Conservation (phyloP, 1,140 invertebrate species). For the Tyrophagus putrescentiae region DNA sequence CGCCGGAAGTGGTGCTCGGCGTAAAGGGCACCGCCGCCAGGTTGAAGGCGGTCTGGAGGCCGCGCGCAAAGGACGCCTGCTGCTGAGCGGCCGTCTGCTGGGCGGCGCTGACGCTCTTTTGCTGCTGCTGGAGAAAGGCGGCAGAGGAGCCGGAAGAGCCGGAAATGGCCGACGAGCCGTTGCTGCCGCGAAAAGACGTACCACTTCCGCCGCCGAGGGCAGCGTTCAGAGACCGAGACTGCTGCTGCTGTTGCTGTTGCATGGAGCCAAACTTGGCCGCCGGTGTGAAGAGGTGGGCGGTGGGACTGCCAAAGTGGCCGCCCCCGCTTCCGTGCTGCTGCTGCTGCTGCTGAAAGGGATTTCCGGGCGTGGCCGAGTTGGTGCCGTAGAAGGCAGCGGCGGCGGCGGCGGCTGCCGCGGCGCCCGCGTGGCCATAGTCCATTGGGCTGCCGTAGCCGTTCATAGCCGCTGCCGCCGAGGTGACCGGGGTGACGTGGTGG, state of each 20-base stretch:
- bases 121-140: not conserved
- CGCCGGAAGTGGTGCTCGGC: not conserved
- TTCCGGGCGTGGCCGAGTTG: not conserved
- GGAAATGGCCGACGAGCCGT: not conserved
- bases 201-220: not conserved
- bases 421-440: not conserved
- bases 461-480: not conserved
- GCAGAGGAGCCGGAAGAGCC: too few relatives aligned
- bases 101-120: not conserved
- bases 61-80: conserved; percentile 3
- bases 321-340: not conserved
- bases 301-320: conserved; percentile 1
- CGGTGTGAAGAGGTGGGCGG: not conserved
- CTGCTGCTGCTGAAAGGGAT: conserved; percentile 2
- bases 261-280: not conserved
- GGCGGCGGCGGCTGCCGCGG: not conserved
- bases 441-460: conserved; percentile 4
- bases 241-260: not conserved
- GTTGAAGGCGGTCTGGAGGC: conserved; percentile 21
- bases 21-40: conserved; percentile 9
- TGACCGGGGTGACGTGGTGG: not conserved
- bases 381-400: not conserved
- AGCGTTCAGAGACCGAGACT: not conserved
- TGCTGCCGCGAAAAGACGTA: not conserved
- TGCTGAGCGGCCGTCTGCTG: too few relatives aligned